These are phyloP conservation scores for Octodon degus DNA, from an alignment of 2,113 vertebrate genomes.

Conservation along the genomic window DNA sequence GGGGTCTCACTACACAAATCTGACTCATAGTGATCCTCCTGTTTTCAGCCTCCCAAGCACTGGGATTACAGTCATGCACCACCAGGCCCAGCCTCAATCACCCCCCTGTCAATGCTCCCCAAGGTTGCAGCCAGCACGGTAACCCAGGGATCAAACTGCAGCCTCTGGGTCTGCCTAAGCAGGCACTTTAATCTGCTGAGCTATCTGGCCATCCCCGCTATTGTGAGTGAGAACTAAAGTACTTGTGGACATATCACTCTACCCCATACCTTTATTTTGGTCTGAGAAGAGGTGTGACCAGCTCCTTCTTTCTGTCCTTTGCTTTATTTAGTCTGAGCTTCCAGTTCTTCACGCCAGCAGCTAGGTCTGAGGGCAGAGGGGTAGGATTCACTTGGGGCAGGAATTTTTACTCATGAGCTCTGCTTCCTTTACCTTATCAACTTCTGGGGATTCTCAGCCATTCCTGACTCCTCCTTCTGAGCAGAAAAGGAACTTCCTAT, in stretches of 20 bases:
- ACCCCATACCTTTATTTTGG: background rate
- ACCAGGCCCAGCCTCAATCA: too few relatives aligned
- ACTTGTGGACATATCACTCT: background rate
- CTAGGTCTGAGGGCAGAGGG: background rate
- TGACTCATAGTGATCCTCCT: too few relatives aligned
- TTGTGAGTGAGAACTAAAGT: conserved; percentile 31
- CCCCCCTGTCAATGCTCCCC: too few relatives aligned
- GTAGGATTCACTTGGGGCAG: background rate
- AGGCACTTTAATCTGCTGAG: too few relatives aligned
- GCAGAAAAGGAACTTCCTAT: conserved; percentile 56
- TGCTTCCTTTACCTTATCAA: conserved; percentile 39
- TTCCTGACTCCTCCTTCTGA: conserved; percentile 36
- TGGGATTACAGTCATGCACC: too few relatives aligned
- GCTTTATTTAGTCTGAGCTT: background rate
- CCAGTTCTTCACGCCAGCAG: background rate
- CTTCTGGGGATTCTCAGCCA: background rate
- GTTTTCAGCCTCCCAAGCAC: too few relatives aligned
- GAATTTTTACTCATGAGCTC: background rate
- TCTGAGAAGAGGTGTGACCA: conserved; percentile 1
- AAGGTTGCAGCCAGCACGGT: too few relatives aligned
- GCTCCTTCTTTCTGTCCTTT: background rate
- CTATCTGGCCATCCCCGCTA: background rate
- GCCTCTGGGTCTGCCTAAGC: too few relatives aligned
- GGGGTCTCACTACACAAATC: too few relatives aligned
- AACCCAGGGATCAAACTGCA: too few relatives aligned